These are phyloP conservation scores for Aix galericulata DNA, from an alignment of 2,113 vertebrate species.

Conservation along the genomic window DNA sequence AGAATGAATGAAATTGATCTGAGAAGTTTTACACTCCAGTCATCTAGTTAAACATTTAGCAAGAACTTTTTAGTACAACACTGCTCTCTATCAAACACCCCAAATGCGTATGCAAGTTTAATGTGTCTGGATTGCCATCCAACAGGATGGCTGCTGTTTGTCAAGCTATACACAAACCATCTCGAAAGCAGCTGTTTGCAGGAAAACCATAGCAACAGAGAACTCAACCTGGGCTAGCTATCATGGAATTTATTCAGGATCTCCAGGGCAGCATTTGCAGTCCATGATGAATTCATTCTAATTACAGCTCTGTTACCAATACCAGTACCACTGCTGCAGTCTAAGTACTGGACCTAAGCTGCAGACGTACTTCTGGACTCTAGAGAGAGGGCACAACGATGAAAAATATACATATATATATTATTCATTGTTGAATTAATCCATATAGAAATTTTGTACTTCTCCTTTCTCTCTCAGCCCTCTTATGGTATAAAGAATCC, in stretches of 20 bases:
- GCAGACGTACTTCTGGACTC: accelerated
- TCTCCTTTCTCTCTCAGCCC: neutral
- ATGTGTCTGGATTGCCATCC: neutral
- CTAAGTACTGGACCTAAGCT: neutral
- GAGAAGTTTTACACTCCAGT: neutral
- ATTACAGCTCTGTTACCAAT: neutral
- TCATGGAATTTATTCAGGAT: neutral
- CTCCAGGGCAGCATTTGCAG: neutral
- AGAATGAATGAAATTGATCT: neutral
- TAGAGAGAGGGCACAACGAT: neutral
- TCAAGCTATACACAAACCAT: neutral
- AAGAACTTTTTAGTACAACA: neutral
- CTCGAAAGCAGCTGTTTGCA: neutral
- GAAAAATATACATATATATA: no score
- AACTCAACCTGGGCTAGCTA: neutral
- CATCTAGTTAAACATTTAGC: neutral
- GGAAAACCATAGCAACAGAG: neutral
- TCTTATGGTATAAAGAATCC: neutral
- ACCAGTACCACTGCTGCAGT: neutral
- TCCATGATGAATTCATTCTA: neutral
- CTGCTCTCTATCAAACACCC: neutral
- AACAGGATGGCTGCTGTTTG: neutral
- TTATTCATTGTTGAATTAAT: neutral
- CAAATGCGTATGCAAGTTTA: neutral
- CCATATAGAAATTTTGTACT: neutral